Evolutionary conservation across 2,113 vertebrate species (phyloP), one percentile per base, ranked within the genome.

Genomic region (Myxocyprinus asiaticus): DNA sequence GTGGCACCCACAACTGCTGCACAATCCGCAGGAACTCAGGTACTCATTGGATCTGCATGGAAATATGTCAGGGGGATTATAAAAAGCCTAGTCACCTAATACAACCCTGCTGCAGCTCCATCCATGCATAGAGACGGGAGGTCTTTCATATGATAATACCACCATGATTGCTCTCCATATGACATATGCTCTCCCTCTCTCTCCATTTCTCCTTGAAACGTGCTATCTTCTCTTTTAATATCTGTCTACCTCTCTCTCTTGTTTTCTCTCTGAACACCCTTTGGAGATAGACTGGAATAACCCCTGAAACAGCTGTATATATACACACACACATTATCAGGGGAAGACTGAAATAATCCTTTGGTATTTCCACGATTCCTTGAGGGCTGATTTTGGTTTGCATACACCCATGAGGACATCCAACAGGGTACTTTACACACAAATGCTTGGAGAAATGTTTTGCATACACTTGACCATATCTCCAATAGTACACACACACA

Each of bases 61-160:
- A 44, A 70, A 78, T 69, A 33, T 33, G 22, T 33, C 22, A 17
- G 61, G 51, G 68, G 69, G 78, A 66, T 73, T 73, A 56, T 66
- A 73, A 45, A 33, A 80, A 73, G 63, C n/a, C 69, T 65, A 6
- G 10, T 66, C 51, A 74, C 78, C 78, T 74, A 66, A 80, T 74
- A 50, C 62, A 45, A 12, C 69, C 72, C 78, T 0, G 14, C 17
- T 50, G 62, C 5, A 74, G 62, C 69, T 80, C 69, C 22, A 33
- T 33, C 3, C 22, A 33, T 33, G 22, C 22, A 50, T 50, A 73
- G n/a, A 73, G 61, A 80, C 53, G 9, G 59, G 61, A 45, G 68
- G 62, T 48, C 69, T 80, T 74, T 80, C 69, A 73, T 80, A 80
- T 73, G 78, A 80, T 80, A 74, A 80, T 80, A 50, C 43, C 9